Evolutionary conservation across 2,797 vertebrate genomes (phyloP).

Genomic region (Tenualosa thibaudeaui): DNA sequence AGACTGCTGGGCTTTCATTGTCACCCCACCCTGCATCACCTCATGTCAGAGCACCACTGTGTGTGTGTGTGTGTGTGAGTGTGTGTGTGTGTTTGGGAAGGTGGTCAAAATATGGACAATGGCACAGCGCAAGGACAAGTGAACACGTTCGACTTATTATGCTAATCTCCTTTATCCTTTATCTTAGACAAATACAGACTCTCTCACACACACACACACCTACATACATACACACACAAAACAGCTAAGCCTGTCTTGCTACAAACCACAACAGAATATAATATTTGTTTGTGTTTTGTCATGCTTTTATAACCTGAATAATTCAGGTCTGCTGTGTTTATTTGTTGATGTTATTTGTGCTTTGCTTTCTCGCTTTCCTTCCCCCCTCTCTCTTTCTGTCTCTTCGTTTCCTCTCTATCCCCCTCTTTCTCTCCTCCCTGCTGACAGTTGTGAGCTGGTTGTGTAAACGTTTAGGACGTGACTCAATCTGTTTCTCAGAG

Average conservation of each 20-base stretch:
- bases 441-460: conserved; percentile 36
- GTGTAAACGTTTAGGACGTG: conserved; percentile 44
- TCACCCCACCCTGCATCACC: not conserved
- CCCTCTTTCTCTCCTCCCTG: not conserved
- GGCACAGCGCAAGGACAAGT: not conserved
- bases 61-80: not conserved
- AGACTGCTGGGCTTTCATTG: conserved; percentile 5
- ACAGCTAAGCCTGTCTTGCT: not conserved
- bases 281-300: conserved; percentile 9
- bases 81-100: not conserved
- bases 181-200: not conserved
- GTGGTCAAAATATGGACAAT: not conserved
- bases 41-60: not conserved
- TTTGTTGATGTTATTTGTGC: not conserved
- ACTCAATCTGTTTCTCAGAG: conserved; percentile 37
- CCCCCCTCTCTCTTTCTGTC: conserved; percentile 30
- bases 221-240: not conserved
- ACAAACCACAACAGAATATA: not conserved
- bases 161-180: not conserved
- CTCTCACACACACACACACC: not conserved
- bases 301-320: not conserved
- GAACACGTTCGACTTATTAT: not conserved
- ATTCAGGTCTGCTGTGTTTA: conserved; percentile 6
- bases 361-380: not conserved
- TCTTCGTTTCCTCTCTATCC: not conserved